A percentile compares a stretch with the other conserved stretches of the same genome.
phyloP scores from a whole-genome alignment of 1,140 invertebrate species.

The Sitobion miscanthi region DNA sequence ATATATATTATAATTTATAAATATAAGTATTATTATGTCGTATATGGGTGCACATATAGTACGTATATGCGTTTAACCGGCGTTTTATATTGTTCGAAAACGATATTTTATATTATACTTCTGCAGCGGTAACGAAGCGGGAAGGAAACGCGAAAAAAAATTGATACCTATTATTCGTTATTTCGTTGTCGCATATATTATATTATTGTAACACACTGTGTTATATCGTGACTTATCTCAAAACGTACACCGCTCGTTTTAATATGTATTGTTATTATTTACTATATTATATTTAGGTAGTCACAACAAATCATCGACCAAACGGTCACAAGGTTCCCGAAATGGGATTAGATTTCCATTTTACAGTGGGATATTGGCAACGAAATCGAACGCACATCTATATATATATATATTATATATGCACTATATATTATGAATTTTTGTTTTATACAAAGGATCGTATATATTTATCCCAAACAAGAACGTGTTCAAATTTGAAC shows the following conservation, averaged over 20 bases:
- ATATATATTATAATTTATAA: neutral
- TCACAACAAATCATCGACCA: slow-evolving; percentile 46
- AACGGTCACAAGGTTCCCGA: slow-evolving; percentile 22
- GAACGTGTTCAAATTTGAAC: neutral
- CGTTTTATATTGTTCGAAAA: neutral
- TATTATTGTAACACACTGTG: neutral
- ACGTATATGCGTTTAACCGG: neutral
- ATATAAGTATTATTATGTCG: neutral
- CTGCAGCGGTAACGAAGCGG: neutral
- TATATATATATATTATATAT: neutral
- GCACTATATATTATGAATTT: neutral
- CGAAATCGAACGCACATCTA: neutral
- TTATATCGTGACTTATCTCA: neutral
- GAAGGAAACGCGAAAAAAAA: slow-evolving; percentile 4
- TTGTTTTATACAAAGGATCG: neutral
- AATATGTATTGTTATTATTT: neutral
- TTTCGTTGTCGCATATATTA: neutral
- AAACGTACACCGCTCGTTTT: neutral
- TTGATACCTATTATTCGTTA: neutral
- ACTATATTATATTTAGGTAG: neutral
- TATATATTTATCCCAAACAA: slow-evolving; percentile 12
- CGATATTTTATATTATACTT: slow-evolving; percentile 20
- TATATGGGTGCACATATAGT: neutral
- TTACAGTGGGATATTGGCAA: neutral
- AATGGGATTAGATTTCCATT: slow-evolving; percentile 20